Evolutionary conservation across 2,888 invertebrate genomes (phyloP).

Genomic region (Drosophila aldrichi): DNA sequence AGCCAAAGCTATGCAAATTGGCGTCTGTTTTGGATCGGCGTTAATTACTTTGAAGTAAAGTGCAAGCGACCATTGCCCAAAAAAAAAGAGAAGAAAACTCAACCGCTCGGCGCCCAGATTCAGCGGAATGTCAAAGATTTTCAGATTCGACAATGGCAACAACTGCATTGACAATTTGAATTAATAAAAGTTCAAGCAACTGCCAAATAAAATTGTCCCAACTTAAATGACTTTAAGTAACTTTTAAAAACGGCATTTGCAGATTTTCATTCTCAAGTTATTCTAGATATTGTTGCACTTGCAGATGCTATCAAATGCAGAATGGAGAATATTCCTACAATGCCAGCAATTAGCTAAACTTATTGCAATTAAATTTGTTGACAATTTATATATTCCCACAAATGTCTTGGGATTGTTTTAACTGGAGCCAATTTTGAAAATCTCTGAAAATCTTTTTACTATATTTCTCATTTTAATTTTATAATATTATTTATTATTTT

Average conservation of each 20-base stretch:
- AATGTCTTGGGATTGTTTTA: no score
- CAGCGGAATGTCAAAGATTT: conserved; percentile 3
- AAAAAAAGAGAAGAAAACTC: conserved; percentile 8
- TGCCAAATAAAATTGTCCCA: conserved; percentile 19
- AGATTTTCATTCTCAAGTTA: no score
- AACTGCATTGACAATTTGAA: conserved; percentile 64
- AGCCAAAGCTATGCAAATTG: conserved; percentile 69
- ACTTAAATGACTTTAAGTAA: conserved; percentile 6
- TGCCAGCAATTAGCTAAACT: no score
- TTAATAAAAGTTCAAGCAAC: conserved; percentile 50
- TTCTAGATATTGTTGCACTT: no score
- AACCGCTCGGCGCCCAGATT: conserved; percentile 3
- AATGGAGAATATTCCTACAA: no score
- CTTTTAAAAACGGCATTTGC: background rate
- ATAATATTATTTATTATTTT: no score
- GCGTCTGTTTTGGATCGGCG: conserved; percentile 79
- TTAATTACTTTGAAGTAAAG: conserved; percentile 78
- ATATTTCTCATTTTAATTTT: no score
- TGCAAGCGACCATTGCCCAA: conserved; percentile 63
- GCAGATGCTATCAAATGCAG: no score
- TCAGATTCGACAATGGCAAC: conserved; percentile 48
- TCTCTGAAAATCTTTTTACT: no score
- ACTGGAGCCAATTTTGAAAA: no score
- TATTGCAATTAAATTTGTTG: no score
- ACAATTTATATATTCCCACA: no score